Conservation (phyloP, 92 coral and sea anemone genomes). For the Scolanthus callimorphus region DNA sequence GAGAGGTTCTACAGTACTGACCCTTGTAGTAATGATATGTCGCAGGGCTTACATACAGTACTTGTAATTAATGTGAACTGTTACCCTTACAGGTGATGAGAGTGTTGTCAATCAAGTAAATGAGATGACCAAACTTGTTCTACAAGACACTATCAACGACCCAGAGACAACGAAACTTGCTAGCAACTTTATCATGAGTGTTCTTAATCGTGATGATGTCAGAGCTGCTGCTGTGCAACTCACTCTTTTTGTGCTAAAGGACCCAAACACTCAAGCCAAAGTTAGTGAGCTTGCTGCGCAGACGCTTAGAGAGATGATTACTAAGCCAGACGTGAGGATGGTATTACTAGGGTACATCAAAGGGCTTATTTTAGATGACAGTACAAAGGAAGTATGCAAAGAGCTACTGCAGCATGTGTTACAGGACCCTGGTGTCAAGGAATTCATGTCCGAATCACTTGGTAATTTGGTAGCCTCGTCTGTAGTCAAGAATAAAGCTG, state of each 20-base stretch:
- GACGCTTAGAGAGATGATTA: constrained; percentile 49
- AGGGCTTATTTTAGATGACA: constrained; percentile 63
- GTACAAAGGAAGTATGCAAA: constrained; percentile 68
- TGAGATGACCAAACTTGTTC: constrained; percentile 85
- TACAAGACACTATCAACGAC: constrained; percentile 76
- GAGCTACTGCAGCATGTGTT: constrained; percentile 53
- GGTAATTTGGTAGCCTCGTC: constrained; percentile 81
- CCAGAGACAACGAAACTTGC: constrained; percentile 81
- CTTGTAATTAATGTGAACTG: too few relatives aligned
- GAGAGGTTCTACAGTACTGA: too few relatives aligned
- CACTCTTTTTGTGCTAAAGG: constrained; percentile 59
- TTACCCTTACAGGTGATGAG: constrained; percentile 98
- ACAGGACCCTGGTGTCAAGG: constrained; percentile 70
- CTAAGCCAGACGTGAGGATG: constrained; percentile 43
- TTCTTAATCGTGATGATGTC: constrained; percentile 79
- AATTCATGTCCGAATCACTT: constrained; percentile 79
- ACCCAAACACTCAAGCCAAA: constrained; percentile 68
- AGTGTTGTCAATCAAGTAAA: constrained; percentile 85
- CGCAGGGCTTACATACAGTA: too few relatives aligned
- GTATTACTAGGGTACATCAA: constrained; percentile 63
- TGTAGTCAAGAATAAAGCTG: constrained; percentile 75
- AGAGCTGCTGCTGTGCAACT: constrained; percentile 62
- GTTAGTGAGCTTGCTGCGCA: constrained; percentile 68
- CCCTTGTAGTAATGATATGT: too few relatives aligned
- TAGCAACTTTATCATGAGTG: constrained; percentile 77